Base-by-base conservation (phyloP, 2,113 vertebrate genomes). In the Thamnophis sirtalis region DNA sequence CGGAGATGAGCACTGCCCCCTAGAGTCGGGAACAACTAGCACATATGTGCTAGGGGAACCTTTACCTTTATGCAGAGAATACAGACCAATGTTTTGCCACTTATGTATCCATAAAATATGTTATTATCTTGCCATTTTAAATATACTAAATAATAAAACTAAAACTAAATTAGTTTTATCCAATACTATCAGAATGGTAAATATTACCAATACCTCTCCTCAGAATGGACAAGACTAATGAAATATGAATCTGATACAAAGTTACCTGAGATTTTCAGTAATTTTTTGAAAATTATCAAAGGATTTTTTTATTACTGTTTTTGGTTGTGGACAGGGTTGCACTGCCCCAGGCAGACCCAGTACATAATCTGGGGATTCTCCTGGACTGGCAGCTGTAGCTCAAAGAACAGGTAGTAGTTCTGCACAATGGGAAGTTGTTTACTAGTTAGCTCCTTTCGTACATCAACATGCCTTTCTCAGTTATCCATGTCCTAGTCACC, bases 201-300 rank as follows among this genome's bases (percentile, higher is more conserved):
- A 92, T 91, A 95, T n/a, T 73, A 88, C 87, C 73, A 93, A n/a
- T 7, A 19, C 19, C 7, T 38, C 38, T 50, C 43, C 51, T 43
- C 50, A 55, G 13, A 43, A 90, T 54, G 10, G 43, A 60, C 19
- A 15, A 60, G 24, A 24, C 38, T 28, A 26, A 49, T 50, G 56
- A 33, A 49, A 21, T 33, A 55, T 38, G 8, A 86, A 50, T 86
- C 85, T 86, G 50, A 86, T 51, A 28, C 17, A 87, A 26, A 55
- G 33, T 19, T 38, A 49, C 9, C 19, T 55, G 11, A n/a, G 53
- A 56, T 24, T 56, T 87, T 28, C 87, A 56, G 21, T 10, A 88
- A 33, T 21, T 33, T 43, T 43, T 33, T 56, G 51, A 9, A 21
- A 17, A 11, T 21, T 87, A 33, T 55, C 15, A 73, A 33, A 73